Evolutionary conservation across 2,113 vertebrate species (phyloP).

Genomic region (Elachura formosa): DNA sequence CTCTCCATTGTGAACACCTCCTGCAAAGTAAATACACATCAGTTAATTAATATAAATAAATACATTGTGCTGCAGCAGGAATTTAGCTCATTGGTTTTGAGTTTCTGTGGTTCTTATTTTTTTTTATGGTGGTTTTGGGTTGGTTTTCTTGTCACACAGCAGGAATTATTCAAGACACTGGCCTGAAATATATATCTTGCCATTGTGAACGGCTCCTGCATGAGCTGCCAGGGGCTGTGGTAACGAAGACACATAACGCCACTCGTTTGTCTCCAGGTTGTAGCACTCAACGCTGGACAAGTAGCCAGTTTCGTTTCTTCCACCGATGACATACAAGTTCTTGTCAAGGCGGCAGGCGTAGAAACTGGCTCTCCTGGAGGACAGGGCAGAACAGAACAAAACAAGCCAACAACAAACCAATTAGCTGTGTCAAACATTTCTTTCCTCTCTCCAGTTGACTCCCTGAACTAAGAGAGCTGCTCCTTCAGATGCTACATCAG

Average conservation of each 20-base stretch:
- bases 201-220: constrained; percentile 93
- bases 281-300: constrained; percentile 97
- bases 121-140: background rate
- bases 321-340: constrained; percentile 94
- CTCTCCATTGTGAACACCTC: constrained; percentile 97
- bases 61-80: background rate
- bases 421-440: background rate
- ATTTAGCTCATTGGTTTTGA: background rate
- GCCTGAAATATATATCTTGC: constrained; percentile 99
- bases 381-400: constrained; percentile 37
- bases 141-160: background rate
- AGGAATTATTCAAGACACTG: constrained; percentile 52
- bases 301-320: constrained; percentile 94
- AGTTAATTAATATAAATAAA: background rate
- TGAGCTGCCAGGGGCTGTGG: constrained; percentile 95
- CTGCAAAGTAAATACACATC: constrained; percentile 66
- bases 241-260: constrained; percentile 93
- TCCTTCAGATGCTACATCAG: background rate
- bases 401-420: background rate
- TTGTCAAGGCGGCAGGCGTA: constrained; percentile 96
- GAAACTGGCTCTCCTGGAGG: constrained; percentile 94
- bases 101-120: background rate
- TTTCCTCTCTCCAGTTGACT: background rate
- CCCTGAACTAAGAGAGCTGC: background rate
- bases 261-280: constrained; percentile 96